Evolutionary conservation across 2,888 invertebrate genomes (phyloP).

Genomic region (Alloplasta piceator): DNA sequence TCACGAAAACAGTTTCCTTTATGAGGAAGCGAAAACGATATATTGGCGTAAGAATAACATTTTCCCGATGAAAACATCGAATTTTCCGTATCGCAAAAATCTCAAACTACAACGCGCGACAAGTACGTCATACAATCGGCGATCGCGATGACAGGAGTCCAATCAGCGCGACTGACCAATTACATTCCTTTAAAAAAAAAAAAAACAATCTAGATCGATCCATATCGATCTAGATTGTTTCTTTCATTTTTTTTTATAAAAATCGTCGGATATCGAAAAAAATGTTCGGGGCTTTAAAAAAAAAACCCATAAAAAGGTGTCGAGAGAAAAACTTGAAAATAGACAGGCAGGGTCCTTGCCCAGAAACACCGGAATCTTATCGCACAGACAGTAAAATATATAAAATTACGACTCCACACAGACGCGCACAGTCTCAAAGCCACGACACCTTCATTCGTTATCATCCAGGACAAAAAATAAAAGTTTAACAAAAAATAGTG

Average conservation of each 20-base stretch:
- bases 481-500: conserved; percentile 29
- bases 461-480: conserved; percentile 32
- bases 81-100: too few relatives aligned
- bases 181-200: not conserved
- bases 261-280: not conserved
- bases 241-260: too few relatives aligned
- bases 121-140: conserved; percentile 42
- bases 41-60: too few relatives aligned
- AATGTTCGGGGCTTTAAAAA: not conserved
- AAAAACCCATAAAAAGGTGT: not conserved
- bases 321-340: conserved; percentile 36
- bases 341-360: conserved; percentile 45
- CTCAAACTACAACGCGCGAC: conserved; percentile 1
- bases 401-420: not conserved
- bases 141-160: conserved; percentile 34
- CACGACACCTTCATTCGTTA: conserved; percentile 56
- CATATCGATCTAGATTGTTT: too few relatives aligned
- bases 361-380: conserved; percentile 17
- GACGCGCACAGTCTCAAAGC: conserved; percentile 3
- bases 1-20: too few relatives aligned
- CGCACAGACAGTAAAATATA: not conserved
- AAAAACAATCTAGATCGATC: too few relatives aligned
- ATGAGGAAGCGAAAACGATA: too few relatives aligned
- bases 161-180: conserved; percentile 7
- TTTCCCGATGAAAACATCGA: too few relatives aligned